Evolutionary conservation across 2,888 invertebrate genomes (phyloP).

Genomic region (Dicranocentrus wangi): DNA sequence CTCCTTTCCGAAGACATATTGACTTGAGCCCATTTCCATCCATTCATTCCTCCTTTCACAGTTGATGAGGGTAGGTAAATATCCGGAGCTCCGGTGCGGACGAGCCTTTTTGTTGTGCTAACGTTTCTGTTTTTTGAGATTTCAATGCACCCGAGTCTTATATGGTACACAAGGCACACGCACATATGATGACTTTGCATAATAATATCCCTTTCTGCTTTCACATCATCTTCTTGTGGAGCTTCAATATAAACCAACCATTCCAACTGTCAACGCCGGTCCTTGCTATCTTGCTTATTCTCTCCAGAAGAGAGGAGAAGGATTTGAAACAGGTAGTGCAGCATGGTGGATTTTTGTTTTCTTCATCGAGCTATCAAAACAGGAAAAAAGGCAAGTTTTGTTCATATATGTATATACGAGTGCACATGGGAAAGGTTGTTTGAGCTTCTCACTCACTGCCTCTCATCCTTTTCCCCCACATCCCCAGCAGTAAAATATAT

Average conservation of each 20-base stretch:
- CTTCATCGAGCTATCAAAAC: no score
- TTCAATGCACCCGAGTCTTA: constrained; percentile 4
- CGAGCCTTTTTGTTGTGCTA: no score
- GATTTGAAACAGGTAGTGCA: constrained; percentile 14
- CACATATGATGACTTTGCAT: constrained; percentile 8
- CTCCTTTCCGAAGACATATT: constrained; percentile 6
- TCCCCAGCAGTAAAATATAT: no score
- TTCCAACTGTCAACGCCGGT: no score
- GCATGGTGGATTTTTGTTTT: neutral
- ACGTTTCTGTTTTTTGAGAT: neutral
- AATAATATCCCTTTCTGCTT: no score
- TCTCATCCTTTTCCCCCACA: no score
- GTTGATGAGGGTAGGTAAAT: constrained; percentile 13
- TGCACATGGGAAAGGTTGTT: neutral
- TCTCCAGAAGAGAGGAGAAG: neutral
- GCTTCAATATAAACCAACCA: no score
- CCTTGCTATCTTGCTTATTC: no score
- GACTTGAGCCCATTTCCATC: constrained; percentile 10
- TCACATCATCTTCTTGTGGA: no score
- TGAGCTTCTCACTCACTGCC: neutral
- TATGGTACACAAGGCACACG: no score
- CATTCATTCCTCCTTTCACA: constrained; percentile 7
- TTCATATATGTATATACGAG: no score
- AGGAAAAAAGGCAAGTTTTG: no score
- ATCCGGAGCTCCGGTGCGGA: neutral